Base-by-base conservation (phyloP, 2,113 vertebrate species). In the Dolichotis patagonum region DNA sequence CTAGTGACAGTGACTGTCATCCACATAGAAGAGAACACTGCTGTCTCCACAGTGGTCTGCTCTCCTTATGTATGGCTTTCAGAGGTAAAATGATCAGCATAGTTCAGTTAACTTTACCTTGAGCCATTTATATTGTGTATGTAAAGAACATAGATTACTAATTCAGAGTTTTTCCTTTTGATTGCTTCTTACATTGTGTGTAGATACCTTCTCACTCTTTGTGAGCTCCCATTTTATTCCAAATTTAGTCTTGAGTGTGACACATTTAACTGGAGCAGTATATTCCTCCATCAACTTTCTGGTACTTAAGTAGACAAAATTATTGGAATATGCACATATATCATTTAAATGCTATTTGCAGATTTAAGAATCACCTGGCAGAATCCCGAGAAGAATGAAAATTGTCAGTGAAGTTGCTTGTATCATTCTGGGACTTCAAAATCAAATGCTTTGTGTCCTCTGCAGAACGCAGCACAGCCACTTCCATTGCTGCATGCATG, bases 1-100 rank as follows among this genome's bases (percentile, higher is more conserved):
- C 17, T 19, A 13, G 46, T 38, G 49, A n/a, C 56, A 38, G 0
- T 82, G 22, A 38, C 46, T 12, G 1, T 88, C 35, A 26, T 4
- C 41, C 28, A 8, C 11, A 0, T 8, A 38, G 30, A 26, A 32
- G 7, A 69, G 46, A n/a, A 6, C n/a, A 13, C 22, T 0, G 20
- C 7, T 58, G 3, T 86, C 19, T 56, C 4, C n/a, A 4, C 38
- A 0, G 16, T 20, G 13, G 4, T 5, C 9, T 49, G 19, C 54
- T 19, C 6, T 52, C 20, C 32, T 69, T 4, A 3, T 32, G 7
- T 14, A 28, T 80, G 49, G 22, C 38, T 56, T 93, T 41, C 16
- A 30, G 60, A 46, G 41, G 1, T 46, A 7, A 11, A 19, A 41
- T n/a, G 56, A 41, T 35, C 14, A 5, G 49, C 28, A 35, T 20